These are phyloP conservation scores for Lagopus muta DNA, from an alignment of 2,113 vertebrate genomes.

Conservation along the genomic window DNA sequence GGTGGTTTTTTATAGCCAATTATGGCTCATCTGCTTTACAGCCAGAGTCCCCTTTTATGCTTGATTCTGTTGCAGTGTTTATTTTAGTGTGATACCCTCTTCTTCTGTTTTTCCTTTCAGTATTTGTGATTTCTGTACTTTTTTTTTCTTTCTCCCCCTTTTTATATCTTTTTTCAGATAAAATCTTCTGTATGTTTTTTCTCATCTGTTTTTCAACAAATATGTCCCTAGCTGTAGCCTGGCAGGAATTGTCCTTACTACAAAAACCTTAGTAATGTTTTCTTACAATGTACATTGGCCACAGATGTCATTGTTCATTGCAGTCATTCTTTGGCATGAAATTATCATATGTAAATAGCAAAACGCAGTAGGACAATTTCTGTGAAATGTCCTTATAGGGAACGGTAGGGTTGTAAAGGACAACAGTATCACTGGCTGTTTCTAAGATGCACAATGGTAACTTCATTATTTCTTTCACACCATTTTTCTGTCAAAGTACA, in stretches of 20 bases:
- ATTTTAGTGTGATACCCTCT: neutral
- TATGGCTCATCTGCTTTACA: slow-evolving; percentile 29
- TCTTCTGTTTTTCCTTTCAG: neutral
- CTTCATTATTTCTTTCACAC: neutral
- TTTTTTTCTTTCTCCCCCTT: neutral
- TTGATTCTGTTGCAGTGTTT: slow-evolving; percentile 20
- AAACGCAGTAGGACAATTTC: neutral
- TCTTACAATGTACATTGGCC: neutral
- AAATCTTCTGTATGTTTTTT: neutral
- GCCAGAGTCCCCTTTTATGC: neutral
- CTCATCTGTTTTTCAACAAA: neutral
- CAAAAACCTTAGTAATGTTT: neutral
- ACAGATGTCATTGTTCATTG: neutral
- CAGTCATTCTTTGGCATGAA: neutral
- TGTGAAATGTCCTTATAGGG: neutral
- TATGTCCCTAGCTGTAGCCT: neutral
- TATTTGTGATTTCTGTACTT: neutral
- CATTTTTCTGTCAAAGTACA: neutral
- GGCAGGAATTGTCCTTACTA: neutral
- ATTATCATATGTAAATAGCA: neutral
- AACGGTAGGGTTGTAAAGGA: neutral
- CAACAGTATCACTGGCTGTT: neutral
- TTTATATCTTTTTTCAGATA: neutral
- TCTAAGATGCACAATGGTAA: neutral
- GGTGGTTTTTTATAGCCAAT: slow-evolving; percentile 12